Conservation (phyloP, 2,113 vertebrate genomes). For the Colossoma macropomum region DNA sequence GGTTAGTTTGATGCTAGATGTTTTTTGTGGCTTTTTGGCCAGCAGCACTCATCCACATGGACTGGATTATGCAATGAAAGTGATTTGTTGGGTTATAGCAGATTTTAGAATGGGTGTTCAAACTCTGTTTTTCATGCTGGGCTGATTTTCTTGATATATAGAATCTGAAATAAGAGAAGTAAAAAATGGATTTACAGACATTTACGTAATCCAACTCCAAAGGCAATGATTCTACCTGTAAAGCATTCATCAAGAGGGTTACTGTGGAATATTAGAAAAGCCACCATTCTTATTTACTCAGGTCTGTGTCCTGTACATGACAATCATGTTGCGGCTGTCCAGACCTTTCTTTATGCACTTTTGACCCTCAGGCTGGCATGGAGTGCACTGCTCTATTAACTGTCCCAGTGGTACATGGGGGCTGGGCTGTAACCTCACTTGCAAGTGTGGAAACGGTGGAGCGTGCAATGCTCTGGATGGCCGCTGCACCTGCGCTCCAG, state of each 20-base stretch:
- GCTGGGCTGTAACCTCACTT: conserved; percentile 90
- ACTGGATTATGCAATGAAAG: not conserved
- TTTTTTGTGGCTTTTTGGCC: not conserved
- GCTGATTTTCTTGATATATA: not conserved
- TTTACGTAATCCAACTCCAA: not conserved
- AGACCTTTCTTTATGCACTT: not conserved
- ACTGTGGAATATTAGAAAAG: not conserved
- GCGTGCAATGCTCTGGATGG: conserved; percentile 89
- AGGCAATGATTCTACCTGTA: not conserved
- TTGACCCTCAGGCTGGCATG: conserved; percentile 87
- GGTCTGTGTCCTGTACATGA: no score
- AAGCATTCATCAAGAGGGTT: not conserved
- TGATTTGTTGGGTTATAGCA: not conserved
- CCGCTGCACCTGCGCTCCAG: conserved; percentile 88
- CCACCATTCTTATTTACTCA: not conserved
- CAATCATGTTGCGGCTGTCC: not conserved
- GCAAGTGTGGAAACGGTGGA: conserved; percentile 87
- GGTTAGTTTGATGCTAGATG: not conserved
- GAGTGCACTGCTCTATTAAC: conserved; percentile 94
- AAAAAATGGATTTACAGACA: not conserved
- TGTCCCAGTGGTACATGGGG: conserved; percentile 95
- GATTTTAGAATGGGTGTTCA: not conserved
- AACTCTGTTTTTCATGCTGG: not conserved
- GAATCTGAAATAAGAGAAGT: not conserved
- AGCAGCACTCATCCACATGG: not conserved